Percentiles rank a stretch among this genome's conserved stretches.
These are phyloP conservation scores for Chrysopilus asiliformis DNA, from an alignment of 2,888 invertebrate species.

Conservation along the genomic window DNA sequence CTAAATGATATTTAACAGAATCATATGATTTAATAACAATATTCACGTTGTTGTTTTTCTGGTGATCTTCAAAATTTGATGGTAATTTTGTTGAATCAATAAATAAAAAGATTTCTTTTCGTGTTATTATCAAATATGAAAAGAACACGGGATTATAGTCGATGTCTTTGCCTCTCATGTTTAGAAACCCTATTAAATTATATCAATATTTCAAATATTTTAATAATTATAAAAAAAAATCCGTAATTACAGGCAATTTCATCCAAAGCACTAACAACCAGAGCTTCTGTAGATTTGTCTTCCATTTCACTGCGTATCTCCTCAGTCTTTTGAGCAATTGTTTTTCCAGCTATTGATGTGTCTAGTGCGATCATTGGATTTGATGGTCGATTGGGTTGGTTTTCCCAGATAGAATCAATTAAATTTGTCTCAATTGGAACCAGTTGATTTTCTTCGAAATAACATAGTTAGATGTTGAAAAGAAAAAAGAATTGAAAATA, in stretches of 20 bases:
- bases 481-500: too few species aligned
- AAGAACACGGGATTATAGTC: conserved; percentile 84
- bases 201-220: background rate
- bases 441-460: conserved; percentile 49
- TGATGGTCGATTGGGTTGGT: conserved; percentile 41
- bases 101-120: conserved; percentile 46
- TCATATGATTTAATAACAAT: conserved; percentile 43
- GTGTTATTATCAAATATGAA: conserved; percentile 52
- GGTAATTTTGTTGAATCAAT: conserved; percentile 46
- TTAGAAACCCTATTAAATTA: conserved; percentile 55
- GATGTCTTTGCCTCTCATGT: conserved; percentile 85
- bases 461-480: too few species aligned
- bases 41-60: conserved; percentile 40
- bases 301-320: conserved; percentile 49
- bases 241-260: conserved; percentile 67
- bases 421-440: conserved; percentile 55
- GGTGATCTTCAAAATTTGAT: conserved; percentile 41
- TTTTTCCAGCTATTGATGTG: conserved; percentile 43
- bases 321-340: conserved; percentile 51
- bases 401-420: conserved; percentile 58
- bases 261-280: conserved; percentile 72
- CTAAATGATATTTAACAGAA: conserved; percentile 38
- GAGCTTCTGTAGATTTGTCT: conserved; percentile 44
- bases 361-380: conserved; percentile 40
- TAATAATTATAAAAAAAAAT: background rate